These are phyloP conservation scores for Sinocyclocheilus maitianheensis DNA, from an alignment of 2,113 vertebrate species.

Conservation along the genomic window DNA sequence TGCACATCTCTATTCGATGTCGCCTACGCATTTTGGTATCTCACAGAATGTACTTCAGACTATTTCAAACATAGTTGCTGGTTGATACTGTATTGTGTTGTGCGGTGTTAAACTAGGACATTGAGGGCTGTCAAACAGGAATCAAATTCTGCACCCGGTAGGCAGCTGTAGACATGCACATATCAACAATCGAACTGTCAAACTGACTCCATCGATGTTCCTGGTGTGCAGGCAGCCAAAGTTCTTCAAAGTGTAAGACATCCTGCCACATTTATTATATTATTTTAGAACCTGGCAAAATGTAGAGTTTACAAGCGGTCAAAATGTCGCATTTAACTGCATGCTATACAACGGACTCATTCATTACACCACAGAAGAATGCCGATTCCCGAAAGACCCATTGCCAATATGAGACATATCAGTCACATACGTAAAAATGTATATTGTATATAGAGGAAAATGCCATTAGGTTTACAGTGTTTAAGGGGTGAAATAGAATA, in stretches of 20 bases:
- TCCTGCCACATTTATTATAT: not conserved
- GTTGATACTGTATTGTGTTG: not conserved
- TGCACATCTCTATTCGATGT: not conserved
- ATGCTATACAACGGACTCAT: not conserved
- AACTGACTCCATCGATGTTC: slow-evolving; percentile 4
- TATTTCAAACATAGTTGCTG: not conserved
- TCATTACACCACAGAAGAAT: not conserved
- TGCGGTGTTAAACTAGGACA: slow-evolving; percentile 18
- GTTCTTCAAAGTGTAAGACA: not conserved
- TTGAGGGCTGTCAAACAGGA: slow-evolving; percentile 5
- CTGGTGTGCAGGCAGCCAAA: not conserved
- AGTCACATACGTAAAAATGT: not conserved
- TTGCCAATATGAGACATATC: not conserved
- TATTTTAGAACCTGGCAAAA: not conserved
- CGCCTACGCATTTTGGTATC: not conserved
- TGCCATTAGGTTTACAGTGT: not conserved
- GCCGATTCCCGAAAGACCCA: not conserved
- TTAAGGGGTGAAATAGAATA: not conserved
- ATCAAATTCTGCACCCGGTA: not conserved
- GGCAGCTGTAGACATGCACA: not conserved
- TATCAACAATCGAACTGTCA: slow-evolving; percentile 14
- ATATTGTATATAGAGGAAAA: not conserved
- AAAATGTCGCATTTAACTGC: not conserved
- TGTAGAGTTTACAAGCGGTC: not conserved
- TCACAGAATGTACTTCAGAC: not conserved